phyloP scores from a whole-genome alignment of 2,888 invertebrate genomes.

The Macroteleia sp. region DNA sequence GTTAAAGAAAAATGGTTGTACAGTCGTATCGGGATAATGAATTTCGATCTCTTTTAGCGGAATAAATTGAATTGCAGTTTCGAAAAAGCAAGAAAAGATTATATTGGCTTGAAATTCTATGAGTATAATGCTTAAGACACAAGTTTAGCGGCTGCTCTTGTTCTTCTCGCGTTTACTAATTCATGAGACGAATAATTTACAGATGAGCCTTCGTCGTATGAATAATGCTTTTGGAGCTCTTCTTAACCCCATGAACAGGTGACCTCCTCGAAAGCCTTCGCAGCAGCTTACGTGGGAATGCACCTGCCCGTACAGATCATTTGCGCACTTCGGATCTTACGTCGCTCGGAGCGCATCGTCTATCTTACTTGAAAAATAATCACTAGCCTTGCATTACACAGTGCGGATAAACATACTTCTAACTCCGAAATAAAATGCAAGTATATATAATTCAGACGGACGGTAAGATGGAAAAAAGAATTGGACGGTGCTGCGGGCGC shows the following conservation, averaged over 20 bases:
- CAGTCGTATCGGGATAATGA: too few species aligned
- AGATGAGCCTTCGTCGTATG: slow-evolving; percentile 72
- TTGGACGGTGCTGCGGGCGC: slow-evolving; percentile 4
- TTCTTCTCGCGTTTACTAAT: slow-evolving; percentile 73
- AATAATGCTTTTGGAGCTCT: slow-evolving; percentile 73
- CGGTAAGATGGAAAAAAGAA: not conserved
- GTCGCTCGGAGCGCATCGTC: slow-evolving; percentile 59
- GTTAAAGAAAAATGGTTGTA: too few species aligned
- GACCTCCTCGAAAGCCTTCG: slow-evolving; percentile 66
- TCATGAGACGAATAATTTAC: slow-evolving; percentile 78
- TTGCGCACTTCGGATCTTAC: slow-evolving; percentile 62
- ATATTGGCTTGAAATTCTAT: slow-evolving; percentile 56
- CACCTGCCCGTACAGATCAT: slow-evolving; percentile 68
- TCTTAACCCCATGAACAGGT: slow-evolving; percentile 72
- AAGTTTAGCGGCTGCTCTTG: slow-evolving; percentile 55
- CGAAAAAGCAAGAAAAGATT: slow-evolving; percentile 29
- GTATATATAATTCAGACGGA: slow-evolving; percentile 35
- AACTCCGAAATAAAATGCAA: slow-evolving; percentile 20
- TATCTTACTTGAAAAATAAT: slow-evolving; percentile 62
- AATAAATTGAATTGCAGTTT: slow-evolving; percentile 15
- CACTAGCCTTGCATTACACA: slow-evolving; percentile 37
- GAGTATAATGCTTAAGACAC: slow-evolving; percentile 53
- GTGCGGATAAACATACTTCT: slow-evolving; percentile 13
- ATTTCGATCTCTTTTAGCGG: too few species aligned
- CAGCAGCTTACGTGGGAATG: slow-evolving; percentile 68